Evolutionary conservation across 2,113 vertebrate species (phyloP).

Genomic region (Sterna hirundo): DNA sequence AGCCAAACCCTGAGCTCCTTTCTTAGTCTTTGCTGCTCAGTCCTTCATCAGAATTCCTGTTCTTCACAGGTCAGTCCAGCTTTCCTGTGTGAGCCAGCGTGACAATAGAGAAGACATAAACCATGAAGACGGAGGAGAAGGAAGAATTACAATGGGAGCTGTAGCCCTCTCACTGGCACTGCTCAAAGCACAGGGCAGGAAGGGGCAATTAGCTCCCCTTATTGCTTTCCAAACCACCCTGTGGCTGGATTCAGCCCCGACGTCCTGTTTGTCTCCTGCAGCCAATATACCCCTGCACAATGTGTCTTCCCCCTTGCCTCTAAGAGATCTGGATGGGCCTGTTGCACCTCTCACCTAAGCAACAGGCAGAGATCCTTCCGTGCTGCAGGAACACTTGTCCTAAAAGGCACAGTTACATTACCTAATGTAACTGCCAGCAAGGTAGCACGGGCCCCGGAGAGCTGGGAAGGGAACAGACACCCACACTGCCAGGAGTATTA

Average conservation of each 20-base stretch:
- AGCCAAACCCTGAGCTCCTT: neutral
- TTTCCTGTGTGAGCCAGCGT: neutral
- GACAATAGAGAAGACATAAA: neutral
- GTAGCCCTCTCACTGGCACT: neutral
- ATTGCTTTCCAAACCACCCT: neutral
- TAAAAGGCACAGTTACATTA: neutral
- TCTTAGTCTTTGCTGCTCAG: neutral
- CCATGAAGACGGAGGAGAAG: neutral
- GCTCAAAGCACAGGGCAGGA: neutral
- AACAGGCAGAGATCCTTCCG: neutral
- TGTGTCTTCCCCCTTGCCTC: neutral
- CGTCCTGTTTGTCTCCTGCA: neutral
- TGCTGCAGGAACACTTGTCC: neutral
- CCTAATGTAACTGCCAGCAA: neutral
- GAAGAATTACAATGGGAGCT: neutral
- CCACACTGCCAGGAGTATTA: neutral
- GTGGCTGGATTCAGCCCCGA: neutral
- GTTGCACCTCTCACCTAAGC: neutral
- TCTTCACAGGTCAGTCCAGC: neutral
- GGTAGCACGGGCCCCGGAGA: fast-evolving
- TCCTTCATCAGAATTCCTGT: neutral
- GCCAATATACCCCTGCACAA: neutral
- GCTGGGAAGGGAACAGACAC: neutral
- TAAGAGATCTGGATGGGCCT: neutral
- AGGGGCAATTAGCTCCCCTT: neutral